Base-by-base conservation (phyloP, 2,888 invertebrate species). In the Peribatodes rhomboidaria region DNA sequence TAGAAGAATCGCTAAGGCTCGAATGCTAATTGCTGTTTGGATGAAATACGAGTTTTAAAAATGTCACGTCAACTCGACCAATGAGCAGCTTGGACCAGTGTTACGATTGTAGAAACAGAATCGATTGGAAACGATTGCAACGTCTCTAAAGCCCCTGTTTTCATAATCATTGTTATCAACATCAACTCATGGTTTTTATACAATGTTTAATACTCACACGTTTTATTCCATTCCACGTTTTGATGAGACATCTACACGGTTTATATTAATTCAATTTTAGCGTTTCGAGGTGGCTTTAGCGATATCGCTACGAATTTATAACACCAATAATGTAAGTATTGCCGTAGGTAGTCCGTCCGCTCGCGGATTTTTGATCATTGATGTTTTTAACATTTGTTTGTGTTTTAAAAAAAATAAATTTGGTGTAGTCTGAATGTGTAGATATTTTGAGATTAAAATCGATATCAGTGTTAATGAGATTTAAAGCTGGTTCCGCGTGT, bases 341-440 rank as follows among this genome's bases (percentile, higher is more conserved):
- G 89, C 85, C 86, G 77, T 83, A 83, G 85, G 70, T 71, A 79
- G 79, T 89, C 91, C 92, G 91, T 91, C 92, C 92, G 74, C 58
- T 79, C 55, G 78, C 81, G 90, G 90, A 84, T 84, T 79, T 84
- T 81, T 78, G 73, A 81, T 81, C 70, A 55, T 55, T 14, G 55
- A 54, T 57, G 64, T 62, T 44, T 59, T 72, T 65, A 62, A 41
- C 52, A 49, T 56, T 41, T 10, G n/a, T 53, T 41, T 54, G 20
- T 54, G 20, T 44, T 18, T 27, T n/a, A 4, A 14, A 27, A 8
- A 31, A 8, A 31, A 16, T 9, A 46, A 13, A 22, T 22, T 16
- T 16, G 31, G 31, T 1, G 11, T 49, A 49, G 11, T 33, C 33
- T 33, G 33, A 49, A 33, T 49, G 33, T 49, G 47, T 47, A 47